These are phyloP conservation scores for Euglossa dilemma DNA, from an alignment of 1,140 invertebrate genomes.

Conservation along the genomic window DNA sequence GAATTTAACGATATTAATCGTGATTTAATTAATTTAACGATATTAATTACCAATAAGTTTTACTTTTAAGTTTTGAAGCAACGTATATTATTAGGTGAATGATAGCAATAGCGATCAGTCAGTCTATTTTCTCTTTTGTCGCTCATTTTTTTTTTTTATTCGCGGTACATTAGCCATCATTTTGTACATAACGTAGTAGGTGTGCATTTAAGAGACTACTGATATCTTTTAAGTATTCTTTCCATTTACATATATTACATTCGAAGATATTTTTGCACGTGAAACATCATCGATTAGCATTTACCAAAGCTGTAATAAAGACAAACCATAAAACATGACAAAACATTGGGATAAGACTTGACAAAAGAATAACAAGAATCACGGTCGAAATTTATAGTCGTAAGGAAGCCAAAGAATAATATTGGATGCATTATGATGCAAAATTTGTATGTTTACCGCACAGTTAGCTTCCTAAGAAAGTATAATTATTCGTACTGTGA, in stretches of 20 bases:
- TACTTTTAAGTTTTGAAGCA: background rate
- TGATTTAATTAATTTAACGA: background rate
- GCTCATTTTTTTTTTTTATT: constrained; percentile 6
- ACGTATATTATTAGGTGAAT: background rate
- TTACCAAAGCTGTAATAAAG: constrained; percentile 40
- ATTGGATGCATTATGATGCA: constrained; percentile 1
- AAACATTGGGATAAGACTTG: background rate
- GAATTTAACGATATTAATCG: background rate
- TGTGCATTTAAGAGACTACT: constrained; percentile 35
- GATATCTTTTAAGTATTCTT: constrained; percentile 37
- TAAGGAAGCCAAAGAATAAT: constrained; percentile 30
- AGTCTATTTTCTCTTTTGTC: constrained; percentile 10
- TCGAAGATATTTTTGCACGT: constrained; percentile 30
- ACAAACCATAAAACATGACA: constrained; percentile 8
- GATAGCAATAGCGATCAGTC: background rate
- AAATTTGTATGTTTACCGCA: constrained; percentile 35
- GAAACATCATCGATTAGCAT: constrained; percentile 14
- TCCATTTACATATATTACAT: constrained; percentile 34
- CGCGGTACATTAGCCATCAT: constrained; percentile 9
- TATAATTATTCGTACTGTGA: background rate
- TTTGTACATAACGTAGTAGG: constrained; percentile 44
- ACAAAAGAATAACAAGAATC: background rate
- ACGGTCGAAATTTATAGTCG: background rate
- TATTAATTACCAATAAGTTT: background rate
- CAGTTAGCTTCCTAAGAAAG: constrained; percentile 36